Conservation (phyloP, 1,140 invertebrate genomes). For the Oreohelix idahoensis region DNA sequence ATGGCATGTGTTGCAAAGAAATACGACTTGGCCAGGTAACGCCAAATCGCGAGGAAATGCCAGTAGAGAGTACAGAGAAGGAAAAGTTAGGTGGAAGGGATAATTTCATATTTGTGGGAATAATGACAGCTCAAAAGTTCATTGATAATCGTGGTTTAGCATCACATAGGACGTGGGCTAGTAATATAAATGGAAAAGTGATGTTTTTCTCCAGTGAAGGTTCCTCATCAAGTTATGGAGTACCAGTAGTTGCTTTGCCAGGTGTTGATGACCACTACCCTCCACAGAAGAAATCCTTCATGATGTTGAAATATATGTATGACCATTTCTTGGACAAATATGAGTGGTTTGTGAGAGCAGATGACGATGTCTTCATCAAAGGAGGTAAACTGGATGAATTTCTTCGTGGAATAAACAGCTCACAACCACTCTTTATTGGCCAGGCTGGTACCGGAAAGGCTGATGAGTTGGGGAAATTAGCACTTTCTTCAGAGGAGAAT, state of each 20-base stretch:
- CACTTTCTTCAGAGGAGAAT: conserved; percentile 93
- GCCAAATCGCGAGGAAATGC: not conserved
- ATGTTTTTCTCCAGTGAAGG: conserved; percentile 89
- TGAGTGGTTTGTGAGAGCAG: conserved; percentile 97
- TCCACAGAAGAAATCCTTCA: conserved; percentile 98
- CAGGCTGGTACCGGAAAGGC: conserved; percentile 79
- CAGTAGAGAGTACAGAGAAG: not conserved
- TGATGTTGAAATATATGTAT: conserved; percentile 98
- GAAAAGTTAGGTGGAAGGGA: conserved; percentile 6
- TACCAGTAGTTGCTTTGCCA: conserved; percentile 84
- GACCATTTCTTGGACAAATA: conserved; percentile 91
- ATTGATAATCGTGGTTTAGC: conserved; percentile 87
- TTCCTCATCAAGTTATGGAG: conserved; percentile 65
- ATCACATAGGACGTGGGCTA: conserved; percentile 93
- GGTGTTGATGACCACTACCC: conserved; percentile 96
- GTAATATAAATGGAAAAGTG: conserved; percentile 87
- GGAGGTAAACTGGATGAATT: conserved; percentile 89
- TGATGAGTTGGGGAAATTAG: conserved; percentile 92
- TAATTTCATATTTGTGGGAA: conserved; percentile 82
- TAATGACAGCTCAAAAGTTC: conserved; percentile 96
- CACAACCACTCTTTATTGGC: conserved; percentile 85
- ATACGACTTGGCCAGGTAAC: conserved; percentile 14
- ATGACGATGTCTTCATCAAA: conserved; percentile 97
- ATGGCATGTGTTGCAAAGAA: conserved; percentile 44
- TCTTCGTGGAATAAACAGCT: conserved; percentile 91